Conservation (phyloP, 2,888 invertebrate genomes). For the Hydropsyche betteni region DNA sequence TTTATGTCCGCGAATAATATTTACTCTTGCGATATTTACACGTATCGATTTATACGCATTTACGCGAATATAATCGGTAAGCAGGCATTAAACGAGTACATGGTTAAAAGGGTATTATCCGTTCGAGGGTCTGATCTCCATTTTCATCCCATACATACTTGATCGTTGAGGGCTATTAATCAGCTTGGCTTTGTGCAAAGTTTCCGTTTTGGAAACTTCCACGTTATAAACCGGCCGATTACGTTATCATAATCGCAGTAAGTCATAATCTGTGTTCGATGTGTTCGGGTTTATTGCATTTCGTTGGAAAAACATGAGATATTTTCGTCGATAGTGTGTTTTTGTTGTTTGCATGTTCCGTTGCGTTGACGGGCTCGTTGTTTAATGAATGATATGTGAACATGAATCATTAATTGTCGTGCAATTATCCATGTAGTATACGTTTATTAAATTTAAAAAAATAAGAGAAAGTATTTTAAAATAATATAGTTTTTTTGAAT, state of each 20-base stretch:
- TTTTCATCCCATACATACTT: slow-evolving; percentile 27
- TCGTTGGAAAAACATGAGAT: too few species aligned
- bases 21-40: not conserved
- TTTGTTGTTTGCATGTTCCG: too few species aligned
- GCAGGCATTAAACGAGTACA: slow-evolving; percentile 18
- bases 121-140: slow-evolving; percentile 9
- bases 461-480: too few species aligned
- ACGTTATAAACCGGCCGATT: slow-evolving; percentile 6
- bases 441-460: too few species aligned
- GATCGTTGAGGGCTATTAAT: slow-evolving; percentile 8
- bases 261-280: not conserved
- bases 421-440: too few species aligned
- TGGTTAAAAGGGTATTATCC: slow-evolving; percentile 2
- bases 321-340: too few species aligned
- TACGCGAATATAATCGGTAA: not conserved
- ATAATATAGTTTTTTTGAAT: too few species aligned
- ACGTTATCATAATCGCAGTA: not conserved
- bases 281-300: too few species aligned
- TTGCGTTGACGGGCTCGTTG: too few species aligned
- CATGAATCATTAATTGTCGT: too few species aligned
- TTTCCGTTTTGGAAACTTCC: slow-evolving; percentile 7
- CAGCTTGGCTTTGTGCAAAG: not conserved
- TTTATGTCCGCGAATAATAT: not conserved
- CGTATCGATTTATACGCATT: too few species aligned
- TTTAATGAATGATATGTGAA: too few species aligned